Base-by-base conservation (phyloP, 2,113 vertebrate species). In the Dicrurus megarhynchus region DNA sequence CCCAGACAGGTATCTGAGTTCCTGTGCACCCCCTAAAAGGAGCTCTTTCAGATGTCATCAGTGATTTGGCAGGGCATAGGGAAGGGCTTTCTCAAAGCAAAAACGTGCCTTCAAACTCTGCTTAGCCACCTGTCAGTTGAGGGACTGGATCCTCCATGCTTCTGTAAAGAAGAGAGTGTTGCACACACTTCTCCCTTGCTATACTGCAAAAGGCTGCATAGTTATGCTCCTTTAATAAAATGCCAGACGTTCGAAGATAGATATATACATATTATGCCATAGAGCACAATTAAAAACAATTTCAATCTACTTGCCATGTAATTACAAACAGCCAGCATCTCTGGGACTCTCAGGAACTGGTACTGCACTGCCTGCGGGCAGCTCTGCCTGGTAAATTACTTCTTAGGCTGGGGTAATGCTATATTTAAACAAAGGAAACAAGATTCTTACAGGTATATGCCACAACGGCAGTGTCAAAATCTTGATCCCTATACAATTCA, bases 361-460 rank as follows among this genome's bases (percentile, higher is more conserved):
- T 39, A 74, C 63, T 60, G 42, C 28, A 84, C 26, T 44, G 76
- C 67, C 68, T 63, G 61, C 10, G 6, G 80, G 69, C 61, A 91
- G 33, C 80, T 85, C 68, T 75, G 86, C 28, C 71, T 92, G 61
- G 80, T 88, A 88, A 90, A 90, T 64, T 70, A 80, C 63, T 37
- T 89, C 89, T 90, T 39, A 89, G 44, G 50, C 28, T 89, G 61
- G 67, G 52, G 53, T 84, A 93, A 94, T 42, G 60, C 28, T 65
- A 30, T 87, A 76, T 86, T 87, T 95, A 96, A 94, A 92, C 22
- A 88, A 89, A 80, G 65, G 74, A 91, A 93, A 63, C 80, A 79
- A 70, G 41, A 59, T 23, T 85, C 53, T 73, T 33, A 69, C 63
- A 87, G 73, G 79, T 81, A 74, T 42, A 52, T 33, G 50, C 35